Percentiles rank a stretch among this genome's conserved stretches.
Evolutionary conservation across 2,888 invertebrate species (phyloP).

Genomic region (Phlogophora meticulosa): DNA sequence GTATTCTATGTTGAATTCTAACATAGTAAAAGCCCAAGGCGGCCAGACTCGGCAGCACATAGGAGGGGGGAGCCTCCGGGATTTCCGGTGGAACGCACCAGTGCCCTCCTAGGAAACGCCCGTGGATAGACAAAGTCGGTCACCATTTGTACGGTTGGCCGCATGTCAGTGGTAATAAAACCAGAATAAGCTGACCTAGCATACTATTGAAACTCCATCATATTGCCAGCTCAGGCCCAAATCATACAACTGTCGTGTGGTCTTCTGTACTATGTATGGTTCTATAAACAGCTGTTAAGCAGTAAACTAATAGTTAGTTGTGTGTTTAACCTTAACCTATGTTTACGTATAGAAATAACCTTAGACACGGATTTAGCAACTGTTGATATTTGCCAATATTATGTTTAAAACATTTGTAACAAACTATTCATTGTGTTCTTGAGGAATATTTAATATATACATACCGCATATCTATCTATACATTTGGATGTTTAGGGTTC

Average conservation of each 20-base stretch:
- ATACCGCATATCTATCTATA: too few relatives aligned
- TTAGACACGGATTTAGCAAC: conserved; percentile 1
- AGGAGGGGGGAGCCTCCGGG: neutral
- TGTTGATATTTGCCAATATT: conserved; percentile 1
- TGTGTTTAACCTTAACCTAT: conserved; percentile 6
- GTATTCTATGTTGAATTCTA: neutral
- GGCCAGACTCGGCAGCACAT: neutral
- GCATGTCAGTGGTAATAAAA: too few relatives aligned
- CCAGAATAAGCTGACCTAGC: too few relatives aligned
- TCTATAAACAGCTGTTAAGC: conserved; percentile 4
- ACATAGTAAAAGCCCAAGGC: neutral
- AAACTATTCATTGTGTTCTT: neutral
- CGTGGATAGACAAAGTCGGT: neutral
- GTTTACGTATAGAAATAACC: conserved; percentile 13
- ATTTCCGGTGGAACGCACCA: conserved; percentile 12
- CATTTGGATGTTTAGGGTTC: too few relatives aligned
- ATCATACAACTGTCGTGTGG: too few relatives aligned
- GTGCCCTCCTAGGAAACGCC: conserved; percentile 9
- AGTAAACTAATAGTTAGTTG: conserved; percentile 8
- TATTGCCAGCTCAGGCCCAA: too few relatives aligned
- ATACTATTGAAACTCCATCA: too few relatives aligned
- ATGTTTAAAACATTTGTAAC: neutral
- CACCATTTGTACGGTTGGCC: neutral
- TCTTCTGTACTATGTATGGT: too few relatives aligned
- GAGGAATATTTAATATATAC: too few relatives aligned